phyloP scores from a whole-genome alignment of 1,140 invertebrate genomes.

The Brachionus asplanchnoidis region DNA sequence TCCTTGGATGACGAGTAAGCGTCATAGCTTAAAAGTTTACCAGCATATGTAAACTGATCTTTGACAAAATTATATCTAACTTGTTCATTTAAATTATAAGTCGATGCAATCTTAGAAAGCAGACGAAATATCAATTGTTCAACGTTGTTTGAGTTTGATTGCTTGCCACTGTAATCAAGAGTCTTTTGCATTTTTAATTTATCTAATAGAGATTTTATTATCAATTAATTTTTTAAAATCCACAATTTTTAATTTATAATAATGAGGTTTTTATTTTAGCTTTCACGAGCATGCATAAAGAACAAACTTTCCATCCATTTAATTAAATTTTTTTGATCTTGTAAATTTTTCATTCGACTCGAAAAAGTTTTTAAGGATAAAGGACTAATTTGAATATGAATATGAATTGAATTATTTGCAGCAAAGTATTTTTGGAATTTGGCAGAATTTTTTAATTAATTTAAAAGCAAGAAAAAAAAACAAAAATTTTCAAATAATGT shows the following conservation, averaged over 20 bases:
- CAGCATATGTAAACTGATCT: neutral
- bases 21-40: neutral
- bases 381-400: neutral
- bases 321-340: neutral
- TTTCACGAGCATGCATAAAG: neutral
- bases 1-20: neutral
- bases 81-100: neutral
- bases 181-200: neutral
- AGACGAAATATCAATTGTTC: slow-evolving; percentile 16
- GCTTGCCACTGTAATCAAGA: neutral
- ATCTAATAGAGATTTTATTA: neutral
- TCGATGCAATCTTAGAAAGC: neutral
- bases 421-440: neutral
- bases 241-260: neutral
- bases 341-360: no score
- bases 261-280: neutral
- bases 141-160: neutral
- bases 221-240: neutral
- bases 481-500: no score
- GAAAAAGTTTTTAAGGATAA: no score
- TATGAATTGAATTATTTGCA: neutral
- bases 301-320: neutral
- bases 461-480: no score
- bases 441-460: no score
- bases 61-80: neutral